These are phyloP conservation scores for Theristus sp. DNA, from an alignment of 2,888 invertebrate species.

Conservation along the genomic window DNA sequence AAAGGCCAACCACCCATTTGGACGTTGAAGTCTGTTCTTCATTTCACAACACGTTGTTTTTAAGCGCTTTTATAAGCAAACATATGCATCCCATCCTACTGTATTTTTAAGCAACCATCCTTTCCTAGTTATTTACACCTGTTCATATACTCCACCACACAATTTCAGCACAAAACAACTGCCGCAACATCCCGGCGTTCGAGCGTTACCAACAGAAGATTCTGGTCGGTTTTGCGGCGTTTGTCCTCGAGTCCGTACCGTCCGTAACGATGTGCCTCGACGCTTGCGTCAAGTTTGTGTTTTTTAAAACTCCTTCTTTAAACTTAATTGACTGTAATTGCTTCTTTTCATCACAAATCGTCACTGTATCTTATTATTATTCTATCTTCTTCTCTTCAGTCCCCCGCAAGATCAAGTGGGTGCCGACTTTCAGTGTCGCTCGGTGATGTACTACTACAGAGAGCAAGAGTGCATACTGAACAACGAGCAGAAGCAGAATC, in stretches of 20 bases:
- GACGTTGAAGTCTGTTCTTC: no score
- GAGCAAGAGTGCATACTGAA: slow-evolving; percentile 28
- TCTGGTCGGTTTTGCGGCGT: slow-evolving; percentile 28
- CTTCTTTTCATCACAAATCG: no score
- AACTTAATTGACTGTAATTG: no score
- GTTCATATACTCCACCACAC: no score
- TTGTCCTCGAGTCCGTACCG: slow-evolving; percentile 28
- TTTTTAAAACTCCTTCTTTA: no score
- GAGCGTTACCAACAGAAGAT: slow-evolving; percentile 27
- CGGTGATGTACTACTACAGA: slow-evolving; percentile 30
- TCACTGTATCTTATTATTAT: no score
- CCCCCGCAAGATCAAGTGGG: slow-evolving; percentile 9
- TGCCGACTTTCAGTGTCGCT: slow-evolving; percentile 25
- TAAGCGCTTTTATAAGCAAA: neutral
- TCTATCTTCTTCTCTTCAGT: no score
- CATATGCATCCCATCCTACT: neutral
- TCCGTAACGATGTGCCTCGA: slow-evolving; percentile 27
- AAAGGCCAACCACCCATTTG: no score
- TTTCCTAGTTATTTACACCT: neutral
- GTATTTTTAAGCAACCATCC: neutral
- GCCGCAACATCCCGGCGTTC: slow-evolving; percentile 25
- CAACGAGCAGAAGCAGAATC: slow-evolving; percentile 21
- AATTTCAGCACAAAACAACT: slow-evolving; percentile 22
- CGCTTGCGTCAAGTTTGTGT: slow-evolving; percentile 22
- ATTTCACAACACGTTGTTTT: no score